These are phyloP conservation scores for Taenaris catops DNA, from an alignment of 2,888 invertebrate genomes.

Conservation along the genomic window DNA sequence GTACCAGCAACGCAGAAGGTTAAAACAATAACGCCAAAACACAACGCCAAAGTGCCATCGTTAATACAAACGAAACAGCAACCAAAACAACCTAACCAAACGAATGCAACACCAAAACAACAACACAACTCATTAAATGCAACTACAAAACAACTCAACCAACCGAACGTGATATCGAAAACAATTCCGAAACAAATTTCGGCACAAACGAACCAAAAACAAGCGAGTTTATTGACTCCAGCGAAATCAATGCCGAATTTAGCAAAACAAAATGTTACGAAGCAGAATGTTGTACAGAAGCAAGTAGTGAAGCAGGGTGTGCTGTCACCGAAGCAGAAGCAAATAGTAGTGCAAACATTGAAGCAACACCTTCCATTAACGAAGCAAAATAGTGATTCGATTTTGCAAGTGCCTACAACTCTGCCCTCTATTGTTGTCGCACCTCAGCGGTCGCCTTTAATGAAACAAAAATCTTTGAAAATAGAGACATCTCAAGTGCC, in stretches of 20 bases:
- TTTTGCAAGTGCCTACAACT: slow-evolving; percentile 33
- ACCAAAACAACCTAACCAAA: slow-evolving; percentile 25
- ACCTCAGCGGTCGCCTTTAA: slow-evolving; percentile 51
- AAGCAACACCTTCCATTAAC: slow-evolving; percentile 26
- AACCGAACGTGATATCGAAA: slow-evolving; percentile 11
- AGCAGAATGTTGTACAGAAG: slow-evolving; percentile 24
- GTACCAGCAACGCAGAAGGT: slow-evolving; percentile 35
- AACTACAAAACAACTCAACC: slow-evolving; percentile 25
- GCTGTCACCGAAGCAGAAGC: slow-evolving; percentile 38
- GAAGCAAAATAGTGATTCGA: slow-evolving; percentile 24
- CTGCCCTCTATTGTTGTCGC: slow-evolving; percentile 45
- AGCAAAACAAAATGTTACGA: slow-evolving; percentile 21
- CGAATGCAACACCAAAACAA: slow-evolving; percentile 13
- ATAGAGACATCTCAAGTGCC: slow-evolving; percentile 39
- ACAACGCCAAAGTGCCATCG: slow-evolving; percentile 28
- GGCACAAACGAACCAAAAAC: slow-evolving; percentile 14
- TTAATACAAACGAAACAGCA: slow-evolving; percentile 31
- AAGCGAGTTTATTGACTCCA: slow-evolving; percentile 19
- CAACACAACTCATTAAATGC: slow-evolving; percentile 17
- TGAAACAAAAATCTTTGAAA: slow-evolving; percentile 56
- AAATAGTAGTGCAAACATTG: slow-evolving; percentile 20
- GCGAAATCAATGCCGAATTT: slow-evolving; percentile 21
- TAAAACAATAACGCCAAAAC: slow-evolving; percentile 28
- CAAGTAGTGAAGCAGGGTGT: slow-evolving; percentile 27
- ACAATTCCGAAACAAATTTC: slow-evolving; percentile 10